Base-by-base conservation (phyloP, 1,140 invertebrate species). In the Magallana ariakensis region DNA sequence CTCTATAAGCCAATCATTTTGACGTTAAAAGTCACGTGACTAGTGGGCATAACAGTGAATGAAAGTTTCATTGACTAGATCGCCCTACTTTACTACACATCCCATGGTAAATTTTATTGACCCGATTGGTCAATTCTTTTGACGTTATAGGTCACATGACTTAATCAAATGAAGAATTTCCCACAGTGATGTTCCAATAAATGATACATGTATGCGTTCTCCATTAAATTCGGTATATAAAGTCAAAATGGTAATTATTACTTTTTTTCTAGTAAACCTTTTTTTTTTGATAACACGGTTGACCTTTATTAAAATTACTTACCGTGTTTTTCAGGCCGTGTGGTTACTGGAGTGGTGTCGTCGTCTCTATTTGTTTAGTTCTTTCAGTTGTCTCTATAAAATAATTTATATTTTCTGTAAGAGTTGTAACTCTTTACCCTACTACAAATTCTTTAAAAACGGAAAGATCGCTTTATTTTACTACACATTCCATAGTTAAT, bases 61-160 rank as follows among this genome's bases (percentile, higher is more conserved):
- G 58, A 60, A 60, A 60, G 58, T 60, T 60, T 33, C 33, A 33
- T 33, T 33, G 33, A 33, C 56, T 58, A 58, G 56, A 13, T 58
- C 56, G 15, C 56, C 15, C 15, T 58, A 58, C 9, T 13, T 58
- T 58, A 58, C n/a, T 33, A 5, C 15, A 13, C 58, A 13, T 60
- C 58, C 58, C 10, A 60, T 60, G 58, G n/a, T 60, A 60, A 60
- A 60, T 60, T 60, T n/a, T 60, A 60, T 60, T 60, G 58, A 60
- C 58, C n/a, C 58, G 58, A 60, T 60, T 60, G 58, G 58, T n/a
- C 58, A 60, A 60, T 60, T 11, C 58, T 60, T 60, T 60, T 60
- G 58, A 60, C 58, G 7, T 60, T 16, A 60, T 60, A 60, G n/a
- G 58, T 60, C 58, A 60, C 58, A 16, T 60, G 58, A 60, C 56